Percentiles rank a stretch among this genome's conserved stretches.
These are phyloP conservation scores for Bellardia bayeri DNA, from an alignment of 2,888 invertebrate species.

Conservation along the genomic window DNA sequence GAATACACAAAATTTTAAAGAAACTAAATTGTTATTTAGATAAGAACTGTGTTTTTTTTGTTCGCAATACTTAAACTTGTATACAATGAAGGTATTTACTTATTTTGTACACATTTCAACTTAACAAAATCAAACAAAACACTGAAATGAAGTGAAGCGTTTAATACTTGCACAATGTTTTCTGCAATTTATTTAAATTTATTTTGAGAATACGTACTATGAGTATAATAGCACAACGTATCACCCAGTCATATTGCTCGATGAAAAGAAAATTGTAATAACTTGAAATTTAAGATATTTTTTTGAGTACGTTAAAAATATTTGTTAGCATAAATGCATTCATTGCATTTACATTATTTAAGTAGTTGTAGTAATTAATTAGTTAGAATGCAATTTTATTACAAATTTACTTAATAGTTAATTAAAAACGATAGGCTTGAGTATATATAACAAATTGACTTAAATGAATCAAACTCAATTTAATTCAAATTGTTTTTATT, in stretches of 20 bases:
- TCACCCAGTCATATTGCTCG: not conserved
- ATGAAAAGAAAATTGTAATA: not conserved
- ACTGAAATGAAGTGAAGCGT: constrained; percentile 57
- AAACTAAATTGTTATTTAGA: constrained; percentile 66
- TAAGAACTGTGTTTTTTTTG: constrained; percentile 48
- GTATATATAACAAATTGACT: not conserved
- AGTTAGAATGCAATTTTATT: too few relatives aligned
- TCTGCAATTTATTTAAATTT: constrained; percentile 43
- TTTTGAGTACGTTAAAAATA: too few relatives aligned
- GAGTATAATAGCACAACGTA: not conserved
- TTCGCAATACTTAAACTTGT: not conserved
- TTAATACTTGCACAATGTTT: constrained; percentile 16
- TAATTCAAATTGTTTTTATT: not conserved
- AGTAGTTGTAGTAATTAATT: too few relatives aligned
- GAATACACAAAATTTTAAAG: constrained; percentile 52
- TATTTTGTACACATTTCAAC: constrained; percentile 52
- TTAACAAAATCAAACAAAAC: constrained; percentile 57
- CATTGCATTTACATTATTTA: too few relatives aligned
- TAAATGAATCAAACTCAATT: not conserved
- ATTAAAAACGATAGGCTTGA: too few relatives aligned
- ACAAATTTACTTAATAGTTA: too few relatives aligned
- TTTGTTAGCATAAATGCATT: too few relatives aligned
- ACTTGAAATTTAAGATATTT: not conserved
- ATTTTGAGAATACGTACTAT: constrained; percentile 41
- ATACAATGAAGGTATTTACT: constrained; percentile 15